These are phyloP conservation scores for Bovichtus diacanthus DNA, from an alignment of 2,797 vertebrate species.

Conservation along the genomic window DNA sequence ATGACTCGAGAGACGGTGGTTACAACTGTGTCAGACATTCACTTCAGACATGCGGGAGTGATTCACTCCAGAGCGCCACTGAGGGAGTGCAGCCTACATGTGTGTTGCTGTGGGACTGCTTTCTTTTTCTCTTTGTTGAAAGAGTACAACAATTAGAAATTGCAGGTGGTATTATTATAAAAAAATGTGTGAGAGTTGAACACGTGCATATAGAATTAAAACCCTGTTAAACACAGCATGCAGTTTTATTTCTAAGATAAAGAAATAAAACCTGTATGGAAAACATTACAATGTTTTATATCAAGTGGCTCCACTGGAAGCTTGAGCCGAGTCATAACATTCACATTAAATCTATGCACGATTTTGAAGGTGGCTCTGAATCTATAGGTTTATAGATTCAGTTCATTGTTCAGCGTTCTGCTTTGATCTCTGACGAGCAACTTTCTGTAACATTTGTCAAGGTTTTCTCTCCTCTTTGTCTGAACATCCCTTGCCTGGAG, in stretches of 20 bases:
- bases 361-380: neutral
- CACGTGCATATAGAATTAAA: neutral
- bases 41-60: conserved; percentile 41
- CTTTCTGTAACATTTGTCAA: neutral
- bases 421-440: neutral
- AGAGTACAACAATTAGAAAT: neutral
- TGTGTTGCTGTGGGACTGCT: neutral
- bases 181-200: neutral
- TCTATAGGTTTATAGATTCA: neutral
- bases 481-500: neutral
- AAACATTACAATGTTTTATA: neutral
- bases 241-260: neutral
- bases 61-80: conserved; percentile 36
- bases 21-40: conserved; percentile 14
- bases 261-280: neutral
- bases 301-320: neutral
- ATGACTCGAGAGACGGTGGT: conserved; percentile 41
- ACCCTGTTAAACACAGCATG: neutral
- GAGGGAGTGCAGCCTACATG: neutral
- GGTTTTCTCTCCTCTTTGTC: neutral
- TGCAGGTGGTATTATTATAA: neutral
- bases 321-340: neutral
- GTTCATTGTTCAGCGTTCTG: neutral
- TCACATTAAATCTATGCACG: neutral
- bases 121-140: neutral